Conservation (phyloP, 2,888 invertebrate species). For the Scrobipalpa costella region DNA sequence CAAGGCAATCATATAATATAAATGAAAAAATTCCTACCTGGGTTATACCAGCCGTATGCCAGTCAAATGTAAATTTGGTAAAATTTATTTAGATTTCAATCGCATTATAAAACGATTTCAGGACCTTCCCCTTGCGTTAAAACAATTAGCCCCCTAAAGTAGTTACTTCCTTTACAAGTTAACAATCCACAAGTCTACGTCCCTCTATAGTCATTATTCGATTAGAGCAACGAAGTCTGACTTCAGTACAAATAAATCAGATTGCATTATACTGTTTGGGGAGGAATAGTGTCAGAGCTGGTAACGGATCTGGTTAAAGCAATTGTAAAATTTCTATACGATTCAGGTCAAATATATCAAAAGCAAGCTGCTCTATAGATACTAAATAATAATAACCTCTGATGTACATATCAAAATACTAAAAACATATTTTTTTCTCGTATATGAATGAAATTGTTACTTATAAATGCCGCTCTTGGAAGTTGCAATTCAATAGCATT, state of each 20-base stretch:
- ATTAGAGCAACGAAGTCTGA: slow-evolving; percentile 45
- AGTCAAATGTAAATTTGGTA: too few relatives aligned
- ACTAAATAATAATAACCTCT: too few relatives aligned
- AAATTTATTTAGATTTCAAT: background rate
- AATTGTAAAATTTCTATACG: background rate
- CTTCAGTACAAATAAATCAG: slow-evolving; percentile 55
- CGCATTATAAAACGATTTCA: background rate
- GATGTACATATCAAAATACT: too few relatives aligned
- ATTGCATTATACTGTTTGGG: slow-evolving; percentile 55
- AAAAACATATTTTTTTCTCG: too few relatives aligned
- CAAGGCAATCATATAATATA: too few relatives aligned
- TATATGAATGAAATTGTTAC: too few relatives aligned
- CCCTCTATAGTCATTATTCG: slow-evolving; percentile 56
- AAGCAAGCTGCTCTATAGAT: too few relatives aligned
- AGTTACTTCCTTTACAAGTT: slow-evolving; percentile 1
- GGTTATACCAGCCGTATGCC: too few relatives aligned
- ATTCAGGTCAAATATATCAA: background rate
- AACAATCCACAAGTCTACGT: slow-evolving; percentile 21
- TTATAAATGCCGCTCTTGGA: too few relatives aligned
- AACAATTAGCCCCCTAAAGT: slow-evolving; percentile 7
- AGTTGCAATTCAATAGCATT: too few relatives aligned
- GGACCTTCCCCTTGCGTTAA: background rate
- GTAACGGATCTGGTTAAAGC: background rate
- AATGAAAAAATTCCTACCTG: too few relatives aligned
- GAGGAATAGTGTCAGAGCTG: slow-evolving; percentile 22